These are phyloP conservation scores for Rotaria macrura DNA, from an alignment of 2,888 invertebrate species.

Conservation along the genomic window DNA sequence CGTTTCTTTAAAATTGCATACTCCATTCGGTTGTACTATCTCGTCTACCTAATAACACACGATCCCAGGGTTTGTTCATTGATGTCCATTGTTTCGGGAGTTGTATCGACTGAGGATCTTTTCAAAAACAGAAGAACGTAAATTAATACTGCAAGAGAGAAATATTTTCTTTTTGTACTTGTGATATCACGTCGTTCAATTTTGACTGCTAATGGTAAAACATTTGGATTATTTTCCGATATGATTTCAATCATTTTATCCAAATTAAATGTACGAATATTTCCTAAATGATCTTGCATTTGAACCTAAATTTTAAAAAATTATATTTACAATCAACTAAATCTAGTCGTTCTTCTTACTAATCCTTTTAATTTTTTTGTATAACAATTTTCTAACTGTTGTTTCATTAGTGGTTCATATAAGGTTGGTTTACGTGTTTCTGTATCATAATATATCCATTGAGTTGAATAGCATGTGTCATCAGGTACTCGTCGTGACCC, in stretches of 20 bases:
- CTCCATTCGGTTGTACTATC: not conserved
- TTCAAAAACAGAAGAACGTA: not conserved
- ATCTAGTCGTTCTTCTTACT: not conserved
- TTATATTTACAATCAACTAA: not conserved
- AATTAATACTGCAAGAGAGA: not conserved
- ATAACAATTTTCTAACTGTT: constrained; percentile 2
- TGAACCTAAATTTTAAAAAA: not conserved
- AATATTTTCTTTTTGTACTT: not conserved
- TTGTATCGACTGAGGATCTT: not conserved
- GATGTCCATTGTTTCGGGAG: not conserved
- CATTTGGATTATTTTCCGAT: not conserved
- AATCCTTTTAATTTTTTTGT: not conserved
- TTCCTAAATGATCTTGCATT: not conserved
- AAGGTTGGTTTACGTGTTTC: not conserved
- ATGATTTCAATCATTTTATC: constrained; percentile 4
- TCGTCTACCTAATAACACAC: not conserved
- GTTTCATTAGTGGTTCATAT: not conserved
- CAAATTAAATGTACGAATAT: not conserved
- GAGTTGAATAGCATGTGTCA: not conserved
- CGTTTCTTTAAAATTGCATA: not conserved
- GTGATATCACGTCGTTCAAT: not conserved
- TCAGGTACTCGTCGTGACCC: not conserved
- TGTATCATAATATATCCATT: not conserved
- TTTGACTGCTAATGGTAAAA: not conserved
- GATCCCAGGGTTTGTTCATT: constrained; percentile 1